phyloP scores from a whole-genome alignment of 35 echinoderm and acorn worm species.

The Acanthaster planci region DNA sequence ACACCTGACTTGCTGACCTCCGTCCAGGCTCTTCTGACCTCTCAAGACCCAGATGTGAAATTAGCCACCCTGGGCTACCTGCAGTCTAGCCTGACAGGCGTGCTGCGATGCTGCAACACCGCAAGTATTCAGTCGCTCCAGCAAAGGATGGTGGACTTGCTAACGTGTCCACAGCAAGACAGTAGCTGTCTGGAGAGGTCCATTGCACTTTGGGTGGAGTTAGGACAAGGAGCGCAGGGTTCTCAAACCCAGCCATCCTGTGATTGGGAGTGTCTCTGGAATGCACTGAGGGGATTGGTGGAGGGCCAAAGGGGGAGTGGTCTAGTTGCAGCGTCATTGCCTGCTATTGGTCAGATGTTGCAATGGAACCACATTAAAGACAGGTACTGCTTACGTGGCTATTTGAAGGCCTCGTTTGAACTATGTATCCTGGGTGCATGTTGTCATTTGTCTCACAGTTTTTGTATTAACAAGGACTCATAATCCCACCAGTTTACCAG shows the following conservation, averaged over 20 bases:
- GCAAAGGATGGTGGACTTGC: not conserved
- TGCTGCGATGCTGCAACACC: not conserved
- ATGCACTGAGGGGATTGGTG: slow-evolving; percentile 26
- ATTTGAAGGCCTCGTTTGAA: not conserved
- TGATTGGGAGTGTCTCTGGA: slow-evolving; percentile 26
- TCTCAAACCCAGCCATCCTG: not conserved
- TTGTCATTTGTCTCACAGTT: too few species aligned
- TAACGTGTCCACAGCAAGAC: not conserved
- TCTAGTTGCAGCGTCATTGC: slow-evolving; percentile 21
- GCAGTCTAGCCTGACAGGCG: not conserved
- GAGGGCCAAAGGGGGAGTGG: slow-evolving; percentile 9
- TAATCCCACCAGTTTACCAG: too few species aligned
- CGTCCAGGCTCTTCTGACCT: slow-evolving; percentile 1
- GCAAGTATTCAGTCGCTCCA: not conserved
- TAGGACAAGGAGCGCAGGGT: not conserved
- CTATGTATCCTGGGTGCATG: too few species aligned
- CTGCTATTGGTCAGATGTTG: slow-evolving; percentile 28
- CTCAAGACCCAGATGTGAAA: not conserved
- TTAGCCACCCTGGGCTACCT: not conserved
- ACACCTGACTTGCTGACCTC: slow-evolving; percentile 7
- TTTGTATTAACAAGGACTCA: too few species aligned
- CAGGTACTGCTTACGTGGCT: not conserved
- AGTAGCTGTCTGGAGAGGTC: not conserved
- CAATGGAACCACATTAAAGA: not conserved
- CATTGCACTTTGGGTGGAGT: slow-evolving; percentile 35